Percentiles rank a stretch among this genome's conserved stretches.
Conservation (phyloP, 2,888 invertebrate species). For the Orthonevra nobilis region DNA sequence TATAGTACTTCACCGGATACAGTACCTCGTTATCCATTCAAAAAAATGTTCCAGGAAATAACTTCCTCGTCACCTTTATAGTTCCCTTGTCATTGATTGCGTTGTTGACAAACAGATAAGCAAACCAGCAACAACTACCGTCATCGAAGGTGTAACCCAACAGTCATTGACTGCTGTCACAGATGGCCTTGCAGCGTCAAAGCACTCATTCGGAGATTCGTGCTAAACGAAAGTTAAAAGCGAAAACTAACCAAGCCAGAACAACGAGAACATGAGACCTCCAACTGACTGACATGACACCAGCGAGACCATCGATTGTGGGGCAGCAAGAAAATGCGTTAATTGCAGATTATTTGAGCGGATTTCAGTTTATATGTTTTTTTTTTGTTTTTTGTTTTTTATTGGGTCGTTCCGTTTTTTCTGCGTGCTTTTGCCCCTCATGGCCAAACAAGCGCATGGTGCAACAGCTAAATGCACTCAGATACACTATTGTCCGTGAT, state of each 20-base stretch:
- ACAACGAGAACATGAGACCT: constrained; percentile 6
- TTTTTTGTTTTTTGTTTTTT: constrained; percentile 4
- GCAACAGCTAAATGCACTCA: constrained; percentile 37
- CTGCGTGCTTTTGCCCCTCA: constrained; percentile 24
- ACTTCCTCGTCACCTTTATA: neutral
- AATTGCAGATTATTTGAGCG: constrained; percentile 44
- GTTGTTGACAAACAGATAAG: neutral
- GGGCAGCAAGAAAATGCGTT: constrained; percentile 45
- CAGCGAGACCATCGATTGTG: constrained; percentile 28
- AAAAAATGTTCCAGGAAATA: constrained; percentile 5
- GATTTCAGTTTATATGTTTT: too few species aligned
- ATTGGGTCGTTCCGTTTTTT: constrained; percentile 7
- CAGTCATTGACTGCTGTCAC: constrained; percentile 23
- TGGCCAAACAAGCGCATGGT: constrained; percentile 18
- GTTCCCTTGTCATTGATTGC: neutral
- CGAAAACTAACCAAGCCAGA: constrained; percentile 2
- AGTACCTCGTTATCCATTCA: neutral
- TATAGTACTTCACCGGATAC: too few species aligned
- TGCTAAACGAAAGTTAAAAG: constrained; percentile 7
- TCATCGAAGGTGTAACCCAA: neutral
- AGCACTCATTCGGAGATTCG: neutral
- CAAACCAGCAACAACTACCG: neutral
- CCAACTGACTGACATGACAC: neutral
- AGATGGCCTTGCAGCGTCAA: constrained; percentile 6
- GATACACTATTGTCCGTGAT: constrained; percentile 42